Percentiles rank a stretch among this genome's conserved stretches.
Conservation (phyloP, 2,113 vertebrate species). For the Spheniscus mendiculus region DNA sequence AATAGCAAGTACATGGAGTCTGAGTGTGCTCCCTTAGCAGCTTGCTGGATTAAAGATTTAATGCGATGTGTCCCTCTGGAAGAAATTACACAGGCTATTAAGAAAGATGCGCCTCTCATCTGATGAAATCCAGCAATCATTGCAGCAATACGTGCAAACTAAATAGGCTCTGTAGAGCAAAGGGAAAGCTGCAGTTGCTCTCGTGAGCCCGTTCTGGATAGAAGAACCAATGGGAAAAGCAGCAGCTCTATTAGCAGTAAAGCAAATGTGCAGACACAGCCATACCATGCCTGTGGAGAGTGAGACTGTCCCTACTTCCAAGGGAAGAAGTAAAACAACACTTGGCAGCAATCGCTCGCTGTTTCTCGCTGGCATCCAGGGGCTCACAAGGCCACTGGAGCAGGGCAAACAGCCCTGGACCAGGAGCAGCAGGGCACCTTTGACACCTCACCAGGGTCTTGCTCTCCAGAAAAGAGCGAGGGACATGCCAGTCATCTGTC, state of each 20-base stretch:
- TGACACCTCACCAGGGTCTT: rapidly evolving
- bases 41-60: constrained; percentile 28
- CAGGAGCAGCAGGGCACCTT: background rate
- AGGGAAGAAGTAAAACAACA: rapidly evolving
- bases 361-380: background rate
- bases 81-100: constrained; percentile 36
- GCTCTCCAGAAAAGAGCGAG: background rate
- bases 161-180: background rate
- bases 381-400: background rate
- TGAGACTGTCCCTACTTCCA: rapidly evolving
- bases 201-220: background rate
- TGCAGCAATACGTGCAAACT: background rate
- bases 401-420: background rate
- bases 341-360: rapidly evolving
- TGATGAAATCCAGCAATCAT: background rate
- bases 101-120: background rate
- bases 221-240: background rate
- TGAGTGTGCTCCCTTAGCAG: background rate
- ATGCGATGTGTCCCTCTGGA: background rate
- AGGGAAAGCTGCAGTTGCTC: background rate
- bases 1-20: background rate
- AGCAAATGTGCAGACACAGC: background rate
- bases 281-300: rapidly evolving
- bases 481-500: rapidly evolving
- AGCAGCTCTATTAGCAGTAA: constrained; percentile 5